Conservation (phyloP, 2,113 vertebrate genomes). For the Physeter macrocephalus region DNA sequence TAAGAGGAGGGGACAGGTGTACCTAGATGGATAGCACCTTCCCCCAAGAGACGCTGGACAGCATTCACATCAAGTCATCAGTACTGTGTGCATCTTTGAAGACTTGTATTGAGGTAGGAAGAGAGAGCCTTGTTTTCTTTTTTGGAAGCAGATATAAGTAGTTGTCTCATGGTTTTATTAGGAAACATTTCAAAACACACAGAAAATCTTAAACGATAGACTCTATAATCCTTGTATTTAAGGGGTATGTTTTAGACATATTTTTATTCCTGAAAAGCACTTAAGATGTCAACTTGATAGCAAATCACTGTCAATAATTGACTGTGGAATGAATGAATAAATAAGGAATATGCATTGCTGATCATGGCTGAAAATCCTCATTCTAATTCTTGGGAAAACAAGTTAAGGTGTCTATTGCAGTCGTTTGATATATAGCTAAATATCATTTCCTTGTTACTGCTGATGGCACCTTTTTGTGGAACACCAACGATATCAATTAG, state of each 20-base stretch:
- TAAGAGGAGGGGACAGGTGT: neutral
- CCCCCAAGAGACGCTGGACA: neutral
- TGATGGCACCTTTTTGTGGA: neutral
- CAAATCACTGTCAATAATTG: neutral
- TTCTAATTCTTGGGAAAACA: neutral
- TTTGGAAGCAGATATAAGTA: too few relatives aligned
- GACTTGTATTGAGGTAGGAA: neutral
- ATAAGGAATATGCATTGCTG: neutral
- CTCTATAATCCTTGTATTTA: neutral
- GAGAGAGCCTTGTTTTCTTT: neutral
- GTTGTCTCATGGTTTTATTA: neutral
- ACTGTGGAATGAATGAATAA: neutral
- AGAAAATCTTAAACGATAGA: neutral
- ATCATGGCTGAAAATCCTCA: neutral
- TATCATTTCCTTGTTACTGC: neutral
- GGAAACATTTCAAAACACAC: neutral
- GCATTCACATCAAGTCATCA: too few relatives aligned
- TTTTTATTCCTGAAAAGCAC: neutral
- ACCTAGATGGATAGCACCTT: neutral
- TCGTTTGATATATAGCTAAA: neutral
- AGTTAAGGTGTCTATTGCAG: neutral
- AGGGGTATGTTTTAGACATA: neutral
- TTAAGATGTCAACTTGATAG: neutral
- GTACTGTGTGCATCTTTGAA: accelerated
- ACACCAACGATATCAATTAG: neutral